phyloP scores from a whole-genome alignment of 2,113 vertebrate species.

The Myiagra hebetior region DNA sequence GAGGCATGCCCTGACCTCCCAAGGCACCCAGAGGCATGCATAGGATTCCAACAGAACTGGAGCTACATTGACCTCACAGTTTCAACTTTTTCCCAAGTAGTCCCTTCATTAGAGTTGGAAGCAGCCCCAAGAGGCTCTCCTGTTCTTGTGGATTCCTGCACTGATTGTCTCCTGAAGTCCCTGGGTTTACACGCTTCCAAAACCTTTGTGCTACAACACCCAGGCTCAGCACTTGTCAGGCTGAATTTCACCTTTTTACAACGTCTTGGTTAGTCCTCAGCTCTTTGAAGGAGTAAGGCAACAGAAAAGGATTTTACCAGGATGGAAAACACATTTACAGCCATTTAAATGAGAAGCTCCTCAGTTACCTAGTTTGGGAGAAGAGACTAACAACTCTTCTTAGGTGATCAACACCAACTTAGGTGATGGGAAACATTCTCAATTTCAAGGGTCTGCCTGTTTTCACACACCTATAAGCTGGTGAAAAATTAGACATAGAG shows the following conservation, averaged over 20 bases:
- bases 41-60: neutral
- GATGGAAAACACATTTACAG: neutral
- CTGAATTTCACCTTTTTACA: neutral
- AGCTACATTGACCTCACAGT: rapidly evolving
- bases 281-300: neutral
- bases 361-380: neutral
- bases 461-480: neutral
- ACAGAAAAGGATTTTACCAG: neutral
- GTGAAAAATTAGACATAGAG: neutral
- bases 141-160: neutral
- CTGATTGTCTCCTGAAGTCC: neutral
- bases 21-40: no score
- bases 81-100: neutral
- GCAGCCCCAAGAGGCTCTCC: neutral
- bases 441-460: neutral
- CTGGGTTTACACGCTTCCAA: neutral
- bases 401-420: neutral
- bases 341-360: neutral
- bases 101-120: neutral
- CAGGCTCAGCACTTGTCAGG: neutral
- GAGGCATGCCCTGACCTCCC: no score
- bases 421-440: neutral
- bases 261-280: neutral
- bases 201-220: neutral
- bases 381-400: neutral